Percentiles rank a stretch among this genome's conserved stretches.
Conservation (phyloP, 1,140 invertebrate species). For the Anthonomus grandis region DNA sequence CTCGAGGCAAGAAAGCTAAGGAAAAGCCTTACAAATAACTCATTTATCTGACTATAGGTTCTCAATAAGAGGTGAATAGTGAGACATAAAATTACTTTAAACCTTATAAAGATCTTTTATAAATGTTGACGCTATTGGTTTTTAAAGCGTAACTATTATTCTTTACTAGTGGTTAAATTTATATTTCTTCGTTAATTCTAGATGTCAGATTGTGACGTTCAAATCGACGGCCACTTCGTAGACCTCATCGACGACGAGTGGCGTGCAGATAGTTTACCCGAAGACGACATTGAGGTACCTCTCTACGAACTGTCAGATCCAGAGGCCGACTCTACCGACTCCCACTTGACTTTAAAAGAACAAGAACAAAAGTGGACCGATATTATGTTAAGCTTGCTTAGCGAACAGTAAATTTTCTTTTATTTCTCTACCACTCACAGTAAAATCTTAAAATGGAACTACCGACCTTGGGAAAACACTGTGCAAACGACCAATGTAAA, state of each 20-base stretch:
- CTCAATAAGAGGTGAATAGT: no score
- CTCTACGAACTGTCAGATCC: constrained; percentile 85
- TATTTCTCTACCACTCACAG: no score
- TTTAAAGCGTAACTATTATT: no score
- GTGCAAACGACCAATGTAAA: constrained; percentile 51
- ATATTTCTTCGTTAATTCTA: no score
- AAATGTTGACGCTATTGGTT: no score
- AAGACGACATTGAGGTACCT: constrained; percentile 88
- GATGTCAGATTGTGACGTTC: constrained; percentile 45
- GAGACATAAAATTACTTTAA: no score
- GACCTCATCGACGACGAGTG: constrained; percentile 88
- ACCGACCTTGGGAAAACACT: constrained; percentile 55
- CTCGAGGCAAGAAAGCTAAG: no score
- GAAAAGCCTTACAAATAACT: no score
- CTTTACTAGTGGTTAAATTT: no score
- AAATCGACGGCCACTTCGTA: constrained; percentile 72
- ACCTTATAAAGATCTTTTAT: no score
- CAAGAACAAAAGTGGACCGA: constrained; percentile 89
- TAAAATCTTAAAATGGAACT: constrained; percentile 50
- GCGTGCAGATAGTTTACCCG: constrained; percentile 81
- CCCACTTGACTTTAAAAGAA: constrained; percentile 83
- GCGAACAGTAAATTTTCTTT: constrained; percentile 42
- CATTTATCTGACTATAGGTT: no score
- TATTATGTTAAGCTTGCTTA: constrained; percentile 63
- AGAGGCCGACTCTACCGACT: constrained; percentile 90